Evolutionary conservation across 2,797 vertebrate species (phyloP).

Genomic region (Picus viridis): DNA sequence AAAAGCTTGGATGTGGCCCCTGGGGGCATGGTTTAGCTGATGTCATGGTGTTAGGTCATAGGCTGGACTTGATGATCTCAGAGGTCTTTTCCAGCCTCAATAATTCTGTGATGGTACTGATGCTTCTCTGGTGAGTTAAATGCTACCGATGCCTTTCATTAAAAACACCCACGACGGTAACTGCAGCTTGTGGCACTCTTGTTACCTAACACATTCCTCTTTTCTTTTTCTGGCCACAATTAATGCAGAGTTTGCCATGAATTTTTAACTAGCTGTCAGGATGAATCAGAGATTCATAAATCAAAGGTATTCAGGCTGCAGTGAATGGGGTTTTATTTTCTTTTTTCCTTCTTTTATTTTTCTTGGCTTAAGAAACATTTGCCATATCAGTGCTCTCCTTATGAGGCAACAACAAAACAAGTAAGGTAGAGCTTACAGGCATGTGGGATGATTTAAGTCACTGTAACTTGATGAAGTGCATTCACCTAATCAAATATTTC

Average conservation of each 20-base stretch:
- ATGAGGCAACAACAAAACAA: background rate
- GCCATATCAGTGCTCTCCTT: background rate
- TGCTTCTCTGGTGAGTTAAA: background rate
- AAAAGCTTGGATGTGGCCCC: no score
- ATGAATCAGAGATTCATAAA: slow-evolving; percentile 61
- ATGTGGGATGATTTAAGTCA: background rate
- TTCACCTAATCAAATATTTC: background rate
- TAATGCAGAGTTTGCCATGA: slow-evolving; percentile 44
- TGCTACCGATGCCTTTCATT: background rate
- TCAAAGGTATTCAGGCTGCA: slow-evolving; percentile 32
- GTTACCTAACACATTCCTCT: slow-evolving; percentile 4
- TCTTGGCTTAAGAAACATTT: slow-evolving; percentile 11
- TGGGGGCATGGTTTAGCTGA: no score
- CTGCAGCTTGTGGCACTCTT: background rate
- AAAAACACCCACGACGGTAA: background rate
- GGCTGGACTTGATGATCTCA: no score
- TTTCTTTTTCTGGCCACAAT: slow-evolving; percentile 52
- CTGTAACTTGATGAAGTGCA: background rate
- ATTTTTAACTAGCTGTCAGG: slow-evolving; percentile 64
- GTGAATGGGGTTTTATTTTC: background rate
- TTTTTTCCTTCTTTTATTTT: no score
- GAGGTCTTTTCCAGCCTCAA: no score
- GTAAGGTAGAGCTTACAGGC: background rate
- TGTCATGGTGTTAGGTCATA: no score
- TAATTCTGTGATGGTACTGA: background rate